Evolutionary conservation across 2,113 vertebrate genomes (phyloP).

Genomic region (Aegypius monachus): DNA sequence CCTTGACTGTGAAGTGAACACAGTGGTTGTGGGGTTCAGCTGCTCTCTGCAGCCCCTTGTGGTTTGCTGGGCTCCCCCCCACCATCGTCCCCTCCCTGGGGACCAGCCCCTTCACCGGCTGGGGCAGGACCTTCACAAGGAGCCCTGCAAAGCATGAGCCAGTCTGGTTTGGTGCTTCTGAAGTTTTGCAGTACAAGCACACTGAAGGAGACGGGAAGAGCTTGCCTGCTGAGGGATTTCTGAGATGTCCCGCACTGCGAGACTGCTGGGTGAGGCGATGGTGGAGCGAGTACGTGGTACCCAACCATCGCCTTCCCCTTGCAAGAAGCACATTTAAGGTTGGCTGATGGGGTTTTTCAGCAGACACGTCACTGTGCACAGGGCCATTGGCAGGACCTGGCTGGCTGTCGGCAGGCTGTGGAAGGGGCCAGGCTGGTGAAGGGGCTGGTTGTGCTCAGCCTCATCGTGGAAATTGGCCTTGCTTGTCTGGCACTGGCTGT

Average conservation of each 20-base stretch:
- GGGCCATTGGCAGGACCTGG: neutral
- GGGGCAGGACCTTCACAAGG: neutral
- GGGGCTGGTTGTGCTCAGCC: neutral
- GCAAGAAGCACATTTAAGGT: neutral
- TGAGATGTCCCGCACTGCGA: fast-evolving
- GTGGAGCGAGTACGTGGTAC: fast-evolving
- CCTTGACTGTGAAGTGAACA: neutral
- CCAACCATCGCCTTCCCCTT: neutral
- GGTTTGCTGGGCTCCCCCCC: neutral
- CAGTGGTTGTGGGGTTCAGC: neutral
- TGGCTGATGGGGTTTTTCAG: neutral
- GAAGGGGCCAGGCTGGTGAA: neutral
- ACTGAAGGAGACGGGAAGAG: fast-evolving
- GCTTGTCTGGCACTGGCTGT: neutral
- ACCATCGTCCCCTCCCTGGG: too few relatives aligned
- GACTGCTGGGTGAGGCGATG: fast-evolving
- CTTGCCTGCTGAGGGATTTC: neutral
- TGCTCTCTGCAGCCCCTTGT: neutral
- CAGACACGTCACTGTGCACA: fast-evolving
- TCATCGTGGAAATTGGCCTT: neutral
- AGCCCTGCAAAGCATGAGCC: neutral
- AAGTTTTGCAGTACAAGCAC: fast-evolving
- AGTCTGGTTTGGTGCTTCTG: neutral
- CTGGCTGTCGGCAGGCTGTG: neutral
- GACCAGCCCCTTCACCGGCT: neutral